Base-by-base conservation (phyloP, 2,888 invertebrate genomes). In the Rhingia campestris region DNA sequence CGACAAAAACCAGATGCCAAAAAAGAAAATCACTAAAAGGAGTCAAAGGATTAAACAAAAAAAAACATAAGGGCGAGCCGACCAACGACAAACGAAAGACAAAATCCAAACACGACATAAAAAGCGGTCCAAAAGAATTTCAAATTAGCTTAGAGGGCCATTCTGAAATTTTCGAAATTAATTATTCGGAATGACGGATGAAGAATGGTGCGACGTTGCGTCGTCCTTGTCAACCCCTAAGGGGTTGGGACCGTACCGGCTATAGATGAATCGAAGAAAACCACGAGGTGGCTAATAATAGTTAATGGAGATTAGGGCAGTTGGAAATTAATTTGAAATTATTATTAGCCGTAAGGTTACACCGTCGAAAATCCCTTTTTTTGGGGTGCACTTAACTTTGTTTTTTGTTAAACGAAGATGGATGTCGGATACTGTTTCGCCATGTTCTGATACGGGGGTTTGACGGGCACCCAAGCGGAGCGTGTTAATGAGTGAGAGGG, bases 281-380 rank as follows among this genome's bases (percentile, higher is more conserved):
- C 63, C 77, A 58, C 39, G 30, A 77, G 51, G 32, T 39, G 43
- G 54, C 61, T 53, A 51, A 77, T 82, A 77, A 77, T 82, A 77
- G 51, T 69, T 66, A 77, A 72, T 61, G 51, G 59, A 63, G 73
- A 72, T 70, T 53, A 53, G 54, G 53, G 66, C 59, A 79, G 73
- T 82, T 82, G 37, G 79, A 82, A 82, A 82, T 79, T 82, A 82
- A 82, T 77, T 82, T 82, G 53, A 79, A 82, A 82, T 82, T 82
- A 82, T 82, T 82, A 82, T 79, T 79, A 82, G 82, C 79, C 82
- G 51, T 79, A 61, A 77, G 82, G 82, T 73, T 63, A 39, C 43
- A 9, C 45, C 22, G 9, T 30, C 61, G 61, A 53, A 59, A 58
- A 37, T 47, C 49, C 39, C 63, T 54, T 51, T 47, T 43, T 32